Conservation (phyloP, 2,888 invertebrate species). For the Galerucella pusilla region DNA sequence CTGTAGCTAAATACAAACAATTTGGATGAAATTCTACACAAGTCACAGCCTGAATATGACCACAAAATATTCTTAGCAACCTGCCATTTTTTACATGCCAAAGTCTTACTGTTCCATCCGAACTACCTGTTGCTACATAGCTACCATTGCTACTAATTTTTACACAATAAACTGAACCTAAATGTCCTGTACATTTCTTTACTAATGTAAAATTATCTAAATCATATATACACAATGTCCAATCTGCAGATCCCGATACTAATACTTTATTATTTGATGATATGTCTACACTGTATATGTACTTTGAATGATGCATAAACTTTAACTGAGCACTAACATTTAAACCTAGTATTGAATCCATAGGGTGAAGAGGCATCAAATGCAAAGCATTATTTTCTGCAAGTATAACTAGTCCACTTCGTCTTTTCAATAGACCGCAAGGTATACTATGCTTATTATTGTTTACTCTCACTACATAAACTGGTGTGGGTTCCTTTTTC, state of each 20-base stretch:
- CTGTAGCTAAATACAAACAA: conserved; percentile 88
- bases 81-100: conserved; percentile 86
- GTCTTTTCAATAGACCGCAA: conserved; percentile 58
- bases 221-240: conserved; percentile 58
- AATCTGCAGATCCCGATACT: conserved; percentile 59
- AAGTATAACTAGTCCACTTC: conserved; percentile 56
- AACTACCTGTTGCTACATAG: conserved; percentile 83
- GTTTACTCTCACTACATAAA: conserved; percentile 55
- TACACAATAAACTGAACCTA: conserved; percentile 90
- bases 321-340: conserved; percentile 50
- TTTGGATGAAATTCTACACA: conserved; percentile 93
- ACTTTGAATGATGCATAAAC: conserved; percentile 56
- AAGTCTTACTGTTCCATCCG: conserved; percentile 82
- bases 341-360: conserved; percentile 47
- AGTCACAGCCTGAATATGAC: conserved; percentile 89
- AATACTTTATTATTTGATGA: conserved; percentile 54
- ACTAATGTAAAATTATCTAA: conserved; percentile 52
- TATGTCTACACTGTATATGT: conserved; percentile 58
- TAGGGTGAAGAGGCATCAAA: conserved; percentile 55
- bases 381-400: conserved; percentile 57
- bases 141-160: conserved; percentile 75
- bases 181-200: conserved; percentile 76
- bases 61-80: conserved; percentile 86
- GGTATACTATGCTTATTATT: conserved; percentile 56
- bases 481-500: conserved; percentile 52